These are phyloP conservation scores for Steinernema feltiae DNA, from an alignment of 1,140 invertebrate genomes.

Conservation along the genomic window DNA sequence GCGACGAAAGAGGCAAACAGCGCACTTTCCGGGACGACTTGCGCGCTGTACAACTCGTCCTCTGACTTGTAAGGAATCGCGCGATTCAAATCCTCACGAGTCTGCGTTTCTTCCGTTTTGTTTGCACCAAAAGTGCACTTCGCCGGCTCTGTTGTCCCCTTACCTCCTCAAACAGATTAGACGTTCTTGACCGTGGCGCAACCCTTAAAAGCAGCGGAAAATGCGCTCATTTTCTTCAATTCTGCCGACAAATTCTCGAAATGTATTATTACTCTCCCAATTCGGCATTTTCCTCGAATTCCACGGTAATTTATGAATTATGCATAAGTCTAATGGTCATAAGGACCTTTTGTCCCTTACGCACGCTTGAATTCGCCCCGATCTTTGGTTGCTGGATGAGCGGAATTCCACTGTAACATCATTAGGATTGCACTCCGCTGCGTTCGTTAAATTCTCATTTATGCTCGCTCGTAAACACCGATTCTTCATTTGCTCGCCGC, in stretches of 20 bases:
- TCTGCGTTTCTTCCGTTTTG: background rate
- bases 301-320: background rate
- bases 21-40: too few relatives aligned
- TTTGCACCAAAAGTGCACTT: constrained; percentile 1
- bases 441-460: too few relatives aligned
- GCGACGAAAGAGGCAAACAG: too few relatives aligned
- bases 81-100: too few relatives aligned
- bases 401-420: too few relatives aligned
- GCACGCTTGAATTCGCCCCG: too few relatives aligned
- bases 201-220: background rate
- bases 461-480: too few relatives aligned
- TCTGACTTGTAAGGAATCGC: too few relatives aligned
- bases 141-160: background rate
- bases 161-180: background rate
- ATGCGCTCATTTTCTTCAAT: background rate
- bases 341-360: background rate
- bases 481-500: too few relatives aligned
- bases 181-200: background rate
- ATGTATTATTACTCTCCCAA: constrained; percentile 4
- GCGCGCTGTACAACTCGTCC: too few relatives aligned
- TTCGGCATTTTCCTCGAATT: background rate
- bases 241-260: background rate
- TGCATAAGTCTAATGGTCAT: background rate
- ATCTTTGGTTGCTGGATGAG: too few relatives aligned
- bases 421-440: too few relatives aligned